Base-by-base conservation (phyloP, 2,797 vertebrate species). In the Acipenser oxyrinchus region DNA sequence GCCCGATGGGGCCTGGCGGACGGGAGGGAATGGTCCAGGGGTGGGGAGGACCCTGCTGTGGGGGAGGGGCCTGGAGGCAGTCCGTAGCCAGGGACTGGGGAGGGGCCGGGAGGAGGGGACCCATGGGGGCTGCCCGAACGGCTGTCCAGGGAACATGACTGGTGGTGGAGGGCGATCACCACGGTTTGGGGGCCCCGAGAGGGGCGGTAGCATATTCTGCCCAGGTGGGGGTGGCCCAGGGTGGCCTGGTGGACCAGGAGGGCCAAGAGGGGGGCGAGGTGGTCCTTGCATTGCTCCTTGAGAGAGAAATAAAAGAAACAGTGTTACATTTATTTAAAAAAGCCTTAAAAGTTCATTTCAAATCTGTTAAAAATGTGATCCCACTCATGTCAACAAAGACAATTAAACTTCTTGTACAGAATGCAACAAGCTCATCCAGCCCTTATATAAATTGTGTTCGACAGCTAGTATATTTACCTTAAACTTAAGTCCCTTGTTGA, bases 131-230 rank as follows among this genome's bases (percentile, higher is more conserved):
- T 99, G 97, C 72, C 94, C 95, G 81, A 97, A 98, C 72, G 90
- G 90, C 72, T 97, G 95, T 82, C 95, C 94, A 76, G 95, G 94
- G 87, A 99, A 98, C 69, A 99, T 84, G 82, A 97, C 96, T 65
- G 97, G 97, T 69, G 95, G 96, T 82, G 96, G 97, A 67, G 91
- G 96, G 66, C 96, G 93, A 80, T 99, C 96, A 51, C 95, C 94
- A 78, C 96, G 92, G 83, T 91, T 96, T 70, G 96, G 97, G 74
- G 96, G 96, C 66, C 95, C 96, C 65, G 92, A 82, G 63, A 98
- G 84, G 57, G 94, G 95, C 78, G 92, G 96, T 68, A 92, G 94
- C 66, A 97, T 90, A 70, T 93, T 94, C 80, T 99, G 96, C 72
- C 95, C 95, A 71, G 92, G 92, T 80, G 91, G 93, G 76, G 94